A percentile compares a stretch with the other conserved stretches of the same genome.
phyloP scores from a whole-genome alignment of 2,888 invertebrate species.

The Cantharis flavilabris region DNA sequence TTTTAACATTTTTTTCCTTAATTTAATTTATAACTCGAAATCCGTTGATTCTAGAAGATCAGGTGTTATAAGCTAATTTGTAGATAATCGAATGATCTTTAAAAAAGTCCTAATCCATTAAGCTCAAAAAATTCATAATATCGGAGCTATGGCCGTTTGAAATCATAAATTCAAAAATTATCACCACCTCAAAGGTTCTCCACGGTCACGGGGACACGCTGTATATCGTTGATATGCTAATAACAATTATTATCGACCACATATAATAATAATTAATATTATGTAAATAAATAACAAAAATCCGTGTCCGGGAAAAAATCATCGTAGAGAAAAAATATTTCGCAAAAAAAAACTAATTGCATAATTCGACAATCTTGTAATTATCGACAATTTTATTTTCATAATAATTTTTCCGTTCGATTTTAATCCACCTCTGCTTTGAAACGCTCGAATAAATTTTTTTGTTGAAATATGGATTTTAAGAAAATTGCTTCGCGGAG shows the following conservation, averaged over 20 bases:
- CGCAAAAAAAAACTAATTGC: neutral
- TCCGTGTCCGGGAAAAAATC: neutral
- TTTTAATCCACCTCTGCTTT: neutral
- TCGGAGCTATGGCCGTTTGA: too few species aligned
- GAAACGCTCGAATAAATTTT: neutral
- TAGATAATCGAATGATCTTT: too few species aligned
- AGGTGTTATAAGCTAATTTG: too few species aligned
- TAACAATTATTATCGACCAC: neutral
- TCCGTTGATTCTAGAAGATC: too few species aligned
- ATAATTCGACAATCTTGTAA: neutral
- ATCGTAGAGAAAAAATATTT: neutral
- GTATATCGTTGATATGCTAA: neutral
- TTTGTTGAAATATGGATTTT: neutral
- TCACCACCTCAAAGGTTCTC: too few species aligned
- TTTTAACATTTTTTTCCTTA: too few species aligned
- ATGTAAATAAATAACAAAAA: neutral
- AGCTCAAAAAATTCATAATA: too few species aligned
- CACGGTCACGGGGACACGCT: too few species aligned
- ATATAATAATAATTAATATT: neutral
- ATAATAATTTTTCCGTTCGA: neutral
- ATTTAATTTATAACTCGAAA: too few species aligned
- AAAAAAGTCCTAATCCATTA: too few species aligned
- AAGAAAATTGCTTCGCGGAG: slow-evolving; percentile 9
- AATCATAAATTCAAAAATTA: too few species aligned
- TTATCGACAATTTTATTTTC: neutral